Conservation (phyloP, 2,113 vertebrate species). For the Anhinga rufa region DNA sequence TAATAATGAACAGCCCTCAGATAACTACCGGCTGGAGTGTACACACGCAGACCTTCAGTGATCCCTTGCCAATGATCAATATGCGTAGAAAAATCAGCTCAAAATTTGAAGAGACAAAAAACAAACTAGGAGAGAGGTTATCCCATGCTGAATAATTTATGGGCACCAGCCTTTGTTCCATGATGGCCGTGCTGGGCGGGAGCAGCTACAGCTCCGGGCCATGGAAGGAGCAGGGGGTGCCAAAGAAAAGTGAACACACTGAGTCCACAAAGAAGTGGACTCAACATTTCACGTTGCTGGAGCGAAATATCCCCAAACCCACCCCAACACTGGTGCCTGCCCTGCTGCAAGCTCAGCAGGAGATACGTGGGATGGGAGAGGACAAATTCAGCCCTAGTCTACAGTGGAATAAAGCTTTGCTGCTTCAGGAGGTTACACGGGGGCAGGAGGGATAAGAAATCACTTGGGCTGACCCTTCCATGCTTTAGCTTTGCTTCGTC, state of each 20-base stretch:
- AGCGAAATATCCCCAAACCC: not conserved
- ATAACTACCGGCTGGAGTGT: not conserved
- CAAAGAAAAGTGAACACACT: not conserved
- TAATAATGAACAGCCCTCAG: not conserved
- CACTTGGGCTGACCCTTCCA: not conserved
- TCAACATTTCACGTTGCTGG: not conserved
- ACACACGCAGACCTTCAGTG: not conserved
- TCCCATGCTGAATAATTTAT: conserved; percentile 17
- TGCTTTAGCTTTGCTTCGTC: not conserved
- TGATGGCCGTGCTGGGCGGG: not conserved
- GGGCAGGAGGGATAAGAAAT: not conserved
- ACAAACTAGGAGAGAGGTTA: not conserved
- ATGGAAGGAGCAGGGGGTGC: not conserved
- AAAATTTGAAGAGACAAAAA: not conserved
- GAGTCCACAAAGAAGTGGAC: not conserved
- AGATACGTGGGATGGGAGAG: not conserved
- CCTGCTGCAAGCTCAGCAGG: not conserved
- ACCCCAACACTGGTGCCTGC: not conserved
- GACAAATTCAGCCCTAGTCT: not conserved
- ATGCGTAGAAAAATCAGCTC: not conserved
- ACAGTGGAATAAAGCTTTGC: not conserved
- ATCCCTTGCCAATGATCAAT: conserved; percentile 44
- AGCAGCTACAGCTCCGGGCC: not conserved
- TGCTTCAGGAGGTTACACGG: not conserved
- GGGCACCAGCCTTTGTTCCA: not conserved